Percentiles rank a stretch among this genome's conserved stretches.
These are phyloP conservation scores for Montipora cactus DNA, from an alignment of 64 coral and sea anemone species.

Conservation along the genomic window DNA sequence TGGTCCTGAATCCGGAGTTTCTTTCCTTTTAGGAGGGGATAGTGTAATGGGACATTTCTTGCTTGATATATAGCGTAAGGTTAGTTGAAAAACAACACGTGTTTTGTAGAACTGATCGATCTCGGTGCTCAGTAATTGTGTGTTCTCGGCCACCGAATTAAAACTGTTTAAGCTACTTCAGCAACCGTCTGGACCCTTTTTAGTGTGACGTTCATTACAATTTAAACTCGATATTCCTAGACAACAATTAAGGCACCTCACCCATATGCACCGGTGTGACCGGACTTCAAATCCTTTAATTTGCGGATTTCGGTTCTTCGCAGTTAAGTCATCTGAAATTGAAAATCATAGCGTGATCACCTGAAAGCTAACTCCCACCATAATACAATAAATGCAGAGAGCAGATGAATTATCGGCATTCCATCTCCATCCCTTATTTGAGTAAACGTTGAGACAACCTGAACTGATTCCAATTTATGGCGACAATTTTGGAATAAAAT, in stretches of 20 bases:
- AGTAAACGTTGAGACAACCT: neutral
- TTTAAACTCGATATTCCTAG: no score
- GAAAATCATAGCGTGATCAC: neutral
- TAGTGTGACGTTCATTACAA: no score
- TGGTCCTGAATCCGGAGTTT: no score
- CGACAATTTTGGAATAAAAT: neutral
- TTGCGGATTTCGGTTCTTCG: neutral
- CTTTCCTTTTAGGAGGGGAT: no score
- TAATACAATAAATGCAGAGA: neutral
- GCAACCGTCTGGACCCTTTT: no score
- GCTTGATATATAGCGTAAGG: no score
- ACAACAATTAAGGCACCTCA: neutral
- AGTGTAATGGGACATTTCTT: no score
- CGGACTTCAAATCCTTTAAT: neutral
- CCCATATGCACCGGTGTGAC: neutral
- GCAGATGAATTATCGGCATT: neutral
- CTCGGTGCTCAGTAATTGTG: no score
- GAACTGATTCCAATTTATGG: neutral
- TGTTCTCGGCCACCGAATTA: no score
- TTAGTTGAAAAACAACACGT: no score
- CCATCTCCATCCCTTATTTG: neutral
- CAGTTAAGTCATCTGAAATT: conserved; percentile 9
- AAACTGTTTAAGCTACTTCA: no score
- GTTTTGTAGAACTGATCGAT: no score
- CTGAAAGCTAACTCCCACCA: neutral